These are phyloP conservation scores for Zophobas atratus DNA, from an alignment of 1,140 invertebrate genomes.

Conservation along the genomic window DNA sequence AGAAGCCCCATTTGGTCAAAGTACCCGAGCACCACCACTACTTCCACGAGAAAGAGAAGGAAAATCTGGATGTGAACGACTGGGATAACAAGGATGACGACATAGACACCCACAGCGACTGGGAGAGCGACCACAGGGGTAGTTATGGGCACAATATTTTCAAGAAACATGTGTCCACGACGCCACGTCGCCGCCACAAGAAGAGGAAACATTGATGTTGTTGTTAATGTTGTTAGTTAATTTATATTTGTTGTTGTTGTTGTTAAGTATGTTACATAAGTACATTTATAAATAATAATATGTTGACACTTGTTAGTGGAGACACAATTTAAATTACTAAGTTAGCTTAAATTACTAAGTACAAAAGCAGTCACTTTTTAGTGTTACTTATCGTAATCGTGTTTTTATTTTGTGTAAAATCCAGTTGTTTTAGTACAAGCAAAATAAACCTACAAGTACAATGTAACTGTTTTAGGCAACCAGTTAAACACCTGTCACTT, in stretches of 20 bases:
- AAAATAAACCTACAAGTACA: no score
- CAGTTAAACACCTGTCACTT: not conserved
- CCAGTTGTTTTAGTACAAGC: no score
- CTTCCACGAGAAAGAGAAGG: slow-evolving; percentile 55
- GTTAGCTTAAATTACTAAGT: no score
- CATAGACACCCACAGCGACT: slow-evolving; percentile 14
- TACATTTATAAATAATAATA: not conserved
- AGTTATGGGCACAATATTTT: slow-evolving; percentile 43
- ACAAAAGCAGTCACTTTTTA: no score
- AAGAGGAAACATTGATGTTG: slow-evolving; percentile 24
- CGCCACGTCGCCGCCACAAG: slow-evolving; percentile 1
- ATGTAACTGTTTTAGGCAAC: slow-evolving; percentile 4
- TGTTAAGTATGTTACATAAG: not conserved
- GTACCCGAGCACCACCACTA: slow-evolving; percentile 60
- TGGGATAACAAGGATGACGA: slow-evolving; percentile 45
- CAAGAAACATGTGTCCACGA: slow-evolving; percentile 36
- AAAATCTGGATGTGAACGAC: slow-evolving; percentile 22
- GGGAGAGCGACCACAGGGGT: slow-evolving; percentile 3
- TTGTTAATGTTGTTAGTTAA: not conserved
- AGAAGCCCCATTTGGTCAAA: slow-evolving; percentile 56
- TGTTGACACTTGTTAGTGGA: not conserved
- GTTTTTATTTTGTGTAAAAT: no score
- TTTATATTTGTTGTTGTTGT: slow-evolving; percentile 1
- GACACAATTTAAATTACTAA: no score
- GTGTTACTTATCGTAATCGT: no score